Evolutionary conservation across 1,140 invertebrate species (phyloP).

Genomic region (Drosophila rufa): DNA sequence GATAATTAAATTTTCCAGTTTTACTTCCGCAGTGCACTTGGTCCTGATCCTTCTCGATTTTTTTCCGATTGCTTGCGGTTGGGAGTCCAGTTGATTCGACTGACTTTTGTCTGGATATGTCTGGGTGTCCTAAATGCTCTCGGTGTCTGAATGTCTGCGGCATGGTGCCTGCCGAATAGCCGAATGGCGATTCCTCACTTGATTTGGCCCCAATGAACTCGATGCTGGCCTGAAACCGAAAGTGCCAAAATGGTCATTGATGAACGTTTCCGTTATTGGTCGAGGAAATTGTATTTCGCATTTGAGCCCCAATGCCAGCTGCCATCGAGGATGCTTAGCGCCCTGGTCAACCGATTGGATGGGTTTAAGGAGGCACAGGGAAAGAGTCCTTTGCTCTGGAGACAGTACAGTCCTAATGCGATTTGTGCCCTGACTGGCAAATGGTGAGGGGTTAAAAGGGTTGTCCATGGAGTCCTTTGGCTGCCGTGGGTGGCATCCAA

Average conservation of each 20-base stretch:
- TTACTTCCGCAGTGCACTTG: conserved; percentile 61
- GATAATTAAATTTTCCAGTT: conserved; percentile 78
- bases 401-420: conserved; percentile 42
- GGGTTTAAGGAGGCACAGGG: conserved; percentile 8
- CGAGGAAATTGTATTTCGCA: conserved; percentile 65
- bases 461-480: conserved; percentile 31
- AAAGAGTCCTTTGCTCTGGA: conserved; percentile 1
- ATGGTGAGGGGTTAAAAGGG: conserved; percentile 35
- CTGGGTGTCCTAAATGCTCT: conserved; percentile 3
- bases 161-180: conserved; percentile 9
- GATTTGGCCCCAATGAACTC: conserved; percentile 61
- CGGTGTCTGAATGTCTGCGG: not conserved
- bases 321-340: conserved; percentile 44
- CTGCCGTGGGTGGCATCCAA: conserved; percentile 11
- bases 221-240: conserved; percentile 67
- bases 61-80: conserved; percentile 46
- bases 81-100: conserved; percentile 42
- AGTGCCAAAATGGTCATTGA: conserved; percentile 75
- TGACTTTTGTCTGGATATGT: conserved; percentile 47
- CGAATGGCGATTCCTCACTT: conserved; percentile 38
- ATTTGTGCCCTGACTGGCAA: conserved; percentile 35
- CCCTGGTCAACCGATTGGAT: conserved; percentile 42
- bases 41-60: conserved; percentile 13
- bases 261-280: conserved; percentile 70
- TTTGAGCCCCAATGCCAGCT: conserved; percentile 32